These are phyloP conservation scores for Ricordea florida DNA, from an alignment of 92 coral and sea anemone species.

Conservation along the genomic window DNA sequence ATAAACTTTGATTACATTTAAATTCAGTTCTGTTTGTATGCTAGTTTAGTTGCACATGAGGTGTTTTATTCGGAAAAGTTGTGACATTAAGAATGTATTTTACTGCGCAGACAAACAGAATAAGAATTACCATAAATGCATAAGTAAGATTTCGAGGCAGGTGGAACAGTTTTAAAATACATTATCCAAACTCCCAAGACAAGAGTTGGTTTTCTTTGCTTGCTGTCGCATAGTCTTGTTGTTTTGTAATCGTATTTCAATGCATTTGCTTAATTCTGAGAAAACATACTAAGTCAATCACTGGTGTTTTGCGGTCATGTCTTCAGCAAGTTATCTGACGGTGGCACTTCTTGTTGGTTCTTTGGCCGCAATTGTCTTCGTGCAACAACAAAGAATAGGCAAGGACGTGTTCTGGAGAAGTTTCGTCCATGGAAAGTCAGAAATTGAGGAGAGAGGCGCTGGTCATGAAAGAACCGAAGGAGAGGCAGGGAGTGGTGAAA, in stretches of 20 bases:
- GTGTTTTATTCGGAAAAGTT: too few species aligned
- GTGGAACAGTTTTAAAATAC: neutral
- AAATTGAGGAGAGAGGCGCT: neutral
- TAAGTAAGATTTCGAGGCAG: slow-evolving; percentile 5
- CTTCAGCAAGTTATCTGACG: slow-evolving; percentile 15
- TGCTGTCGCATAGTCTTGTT: too few species aligned
- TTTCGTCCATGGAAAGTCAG: neutral
- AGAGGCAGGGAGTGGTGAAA: neutral
- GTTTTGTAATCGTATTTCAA: too few species aligned
- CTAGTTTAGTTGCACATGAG: too few species aligned
- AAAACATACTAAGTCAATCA: too few species aligned
- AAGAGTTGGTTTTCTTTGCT: too few species aligned
- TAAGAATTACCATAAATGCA: slow-evolving; percentile 34
- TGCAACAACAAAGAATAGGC: slow-evolving; percentile 13
- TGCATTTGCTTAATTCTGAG: too few species aligned
- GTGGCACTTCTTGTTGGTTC: slow-evolving; percentile 39
- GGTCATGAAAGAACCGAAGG: neutral
- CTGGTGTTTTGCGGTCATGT: slow-evolving; percentile 31
- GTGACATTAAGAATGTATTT: too few species aligned
- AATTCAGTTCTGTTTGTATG: too few species aligned
- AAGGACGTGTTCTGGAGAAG: neutral
- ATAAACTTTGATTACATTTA: too few species aligned
- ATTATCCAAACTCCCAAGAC: slow-evolving; percentile 1
- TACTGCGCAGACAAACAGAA: too few species aligned
- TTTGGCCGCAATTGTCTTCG: slow-evolving; percentile 43